Conservation (phyloP, 2,888 invertebrate genomes). For the Halictus ligatus region DNA sequence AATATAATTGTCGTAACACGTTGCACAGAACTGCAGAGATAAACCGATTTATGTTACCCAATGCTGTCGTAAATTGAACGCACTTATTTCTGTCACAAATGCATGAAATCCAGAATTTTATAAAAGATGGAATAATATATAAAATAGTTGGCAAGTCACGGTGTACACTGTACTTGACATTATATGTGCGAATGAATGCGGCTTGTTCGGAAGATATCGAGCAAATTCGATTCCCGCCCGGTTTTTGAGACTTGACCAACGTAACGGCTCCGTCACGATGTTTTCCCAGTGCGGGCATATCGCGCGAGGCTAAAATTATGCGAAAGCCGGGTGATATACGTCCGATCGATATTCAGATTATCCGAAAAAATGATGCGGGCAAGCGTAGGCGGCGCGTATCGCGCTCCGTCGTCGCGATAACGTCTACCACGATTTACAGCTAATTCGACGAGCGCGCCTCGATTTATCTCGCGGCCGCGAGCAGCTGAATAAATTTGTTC, state of each 20-base stretch:
- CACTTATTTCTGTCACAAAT: not conserved
- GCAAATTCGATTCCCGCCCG: too few species aligned
- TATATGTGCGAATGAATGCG: not conserved
- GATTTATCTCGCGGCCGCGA: not conserved
- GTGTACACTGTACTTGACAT: too few species aligned
- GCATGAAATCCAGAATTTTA: too few species aligned
- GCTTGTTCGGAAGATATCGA: not conserved
- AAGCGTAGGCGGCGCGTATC: conserved; percentile 42
- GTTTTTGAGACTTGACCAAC: not conserved
- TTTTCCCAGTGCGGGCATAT: conserved; percentile 27
- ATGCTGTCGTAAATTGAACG: not conserved
- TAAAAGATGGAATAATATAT: too few species aligned
- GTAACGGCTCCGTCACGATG: not conserved
- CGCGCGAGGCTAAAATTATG: conserved; percentile 38
- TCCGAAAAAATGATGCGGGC: conserved; percentile 60
- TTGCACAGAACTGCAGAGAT: too few species aligned
- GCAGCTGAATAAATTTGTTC: conserved; percentile 4
- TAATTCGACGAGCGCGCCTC: conserved; percentile 37
- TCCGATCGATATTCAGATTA: conserved; percentile 67
- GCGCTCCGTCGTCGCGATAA: conserved; percentile 41
- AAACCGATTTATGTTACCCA: not conserved
- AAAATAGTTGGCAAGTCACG: too few species aligned
- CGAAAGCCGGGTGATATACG: conserved; percentile 50
- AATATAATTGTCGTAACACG: too few species aligned
- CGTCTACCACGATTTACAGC: conserved; percentile 41